Percentiles rank a stretch among this genome's conserved stretches.
phyloP scores from a whole-genome alignment of 2,113 vertebrate genomes.

The Odobenus rosmarus region DNA sequence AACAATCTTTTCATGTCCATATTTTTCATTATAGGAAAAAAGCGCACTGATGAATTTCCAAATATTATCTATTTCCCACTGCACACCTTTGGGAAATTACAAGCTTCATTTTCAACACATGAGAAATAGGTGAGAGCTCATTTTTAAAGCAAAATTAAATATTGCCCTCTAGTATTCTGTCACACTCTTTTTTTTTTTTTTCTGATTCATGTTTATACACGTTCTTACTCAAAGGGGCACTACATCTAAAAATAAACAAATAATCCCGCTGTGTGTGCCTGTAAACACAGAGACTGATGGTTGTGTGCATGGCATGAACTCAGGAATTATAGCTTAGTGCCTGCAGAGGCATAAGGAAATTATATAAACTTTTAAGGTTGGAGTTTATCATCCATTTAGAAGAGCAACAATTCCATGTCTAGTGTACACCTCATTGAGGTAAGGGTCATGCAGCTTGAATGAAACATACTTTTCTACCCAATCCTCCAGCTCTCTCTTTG shows the following conservation, averaged over 20 bases:
- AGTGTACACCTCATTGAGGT: neutral
- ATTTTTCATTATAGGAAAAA: constrained; percentile 47
- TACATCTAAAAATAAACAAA: constrained; percentile 70
- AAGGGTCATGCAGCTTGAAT: neutral
- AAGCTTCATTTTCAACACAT: constrained; percentile 68
- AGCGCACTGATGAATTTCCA: constrained; percentile 47
- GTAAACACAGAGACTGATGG: constrained; percentile 47
- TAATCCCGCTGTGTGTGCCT: neutral
- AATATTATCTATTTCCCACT: constrained; percentile 64
- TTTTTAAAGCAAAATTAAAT: constrained; percentile 77
- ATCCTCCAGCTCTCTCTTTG: neutral
- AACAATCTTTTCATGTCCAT: neutral
- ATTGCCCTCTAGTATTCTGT: constrained; percentile 57
- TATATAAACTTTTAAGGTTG: constrained; percentile 27
- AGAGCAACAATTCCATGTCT: neutral
- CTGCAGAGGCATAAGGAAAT: neutral
- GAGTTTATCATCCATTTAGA: neutral
- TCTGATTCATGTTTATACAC: constrained; percentile 58
- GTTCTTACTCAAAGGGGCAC: constrained; percentile 43
- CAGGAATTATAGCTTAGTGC: constrained; percentile 38
- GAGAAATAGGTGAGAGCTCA: constrained; percentile 58
- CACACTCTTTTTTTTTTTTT: constrained; percentile 58
- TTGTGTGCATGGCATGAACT: neutral
- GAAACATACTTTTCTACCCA: neutral
- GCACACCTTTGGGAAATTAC: constrained; percentile 73